Evolutionary conservation across 1,140 invertebrate species (phyloP).

Genomic region (Ladona fulva): DNA sequence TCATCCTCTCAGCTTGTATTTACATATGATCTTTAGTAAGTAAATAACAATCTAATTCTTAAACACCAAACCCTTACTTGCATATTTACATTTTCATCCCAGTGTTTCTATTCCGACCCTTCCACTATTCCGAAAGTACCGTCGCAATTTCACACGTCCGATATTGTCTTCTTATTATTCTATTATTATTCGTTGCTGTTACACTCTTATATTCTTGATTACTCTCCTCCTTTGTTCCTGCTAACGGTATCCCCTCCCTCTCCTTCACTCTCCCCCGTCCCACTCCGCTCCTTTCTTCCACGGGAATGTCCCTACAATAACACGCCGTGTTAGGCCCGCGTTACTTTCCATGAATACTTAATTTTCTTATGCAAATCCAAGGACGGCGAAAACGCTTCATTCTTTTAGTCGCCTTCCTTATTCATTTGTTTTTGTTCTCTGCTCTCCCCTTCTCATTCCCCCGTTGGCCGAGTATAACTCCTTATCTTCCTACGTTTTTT

Average conservation of each 20-base stretch:
- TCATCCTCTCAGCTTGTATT: too few species aligned
- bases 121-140: too few species aligned
- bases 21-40: too few species aligned
- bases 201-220: background rate
- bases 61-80: too few species aligned
- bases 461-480: too few species aligned
- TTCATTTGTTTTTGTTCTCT: background rate
- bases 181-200: background rate
- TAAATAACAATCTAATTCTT: too few species aligned
- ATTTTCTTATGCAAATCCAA: slow-evolving; percentile 6
- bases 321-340: slow-evolving; percentile 3
- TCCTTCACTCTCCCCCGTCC: background rate
- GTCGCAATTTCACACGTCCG: too few species aligned
- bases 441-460: too few species aligned
- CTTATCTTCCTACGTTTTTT: background rate
- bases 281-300: background rate
- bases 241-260: background rate
- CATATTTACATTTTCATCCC: too few species aligned
- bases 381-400: background rate
- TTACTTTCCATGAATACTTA: slow-evolving; percentile 10
- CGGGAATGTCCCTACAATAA: background rate
- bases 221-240: background rate
- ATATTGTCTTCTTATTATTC: background rate
- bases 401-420: slow-evolving; percentile 1
- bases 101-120: too few species aligned